Evolutionary conservation across 2,888 invertebrate species (phyloP).

Genomic region (Drosophila trichaetosa): DNA sequence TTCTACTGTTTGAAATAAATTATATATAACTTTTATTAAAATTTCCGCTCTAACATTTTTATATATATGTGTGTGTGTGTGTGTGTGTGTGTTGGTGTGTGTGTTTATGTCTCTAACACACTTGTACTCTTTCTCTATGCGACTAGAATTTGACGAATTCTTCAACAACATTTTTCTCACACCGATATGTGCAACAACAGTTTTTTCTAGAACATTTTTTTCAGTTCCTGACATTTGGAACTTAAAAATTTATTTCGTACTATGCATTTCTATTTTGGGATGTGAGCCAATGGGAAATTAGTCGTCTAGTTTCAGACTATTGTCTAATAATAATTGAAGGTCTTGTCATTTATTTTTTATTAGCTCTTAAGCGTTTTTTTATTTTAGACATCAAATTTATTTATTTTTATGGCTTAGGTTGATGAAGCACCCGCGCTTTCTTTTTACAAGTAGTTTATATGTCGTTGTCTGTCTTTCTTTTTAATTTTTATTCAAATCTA

Average conservation of each 20-base stretch:
- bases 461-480: not conserved
- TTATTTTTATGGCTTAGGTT: not conserved
- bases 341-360: not conserved
- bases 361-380: not conserved
- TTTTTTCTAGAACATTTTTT: conserved; percentile 30
- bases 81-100: conserved; percentile 25
- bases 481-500: not conserved
- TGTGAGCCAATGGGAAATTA: conserved; percentile 20
- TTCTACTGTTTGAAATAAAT: conserved; percentile 74
- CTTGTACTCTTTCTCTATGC: conserved; percentile 22
- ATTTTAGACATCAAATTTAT: not conserved
- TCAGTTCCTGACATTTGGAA: conserved; percentile 36
- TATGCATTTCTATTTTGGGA: conserved; percentile 35
- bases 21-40: conserved; percentile 78
- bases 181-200: conserved; percentile 2
- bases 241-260: not conserved
- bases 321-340: conserved; percentile 12
- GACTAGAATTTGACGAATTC: conserved; percentile 40
- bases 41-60: conserved; percentile 72
- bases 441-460: not conserved
- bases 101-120: conserved; percentile 11
- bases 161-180: conserved; percentile 44
- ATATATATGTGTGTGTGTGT: conserved; percentile 10
- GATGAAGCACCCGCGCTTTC: not conserved
- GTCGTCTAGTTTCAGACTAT: not conserved